phyloP scores from a whole-genome alignment of 23 tunicate species.

The Corella eumyota region DNA sequence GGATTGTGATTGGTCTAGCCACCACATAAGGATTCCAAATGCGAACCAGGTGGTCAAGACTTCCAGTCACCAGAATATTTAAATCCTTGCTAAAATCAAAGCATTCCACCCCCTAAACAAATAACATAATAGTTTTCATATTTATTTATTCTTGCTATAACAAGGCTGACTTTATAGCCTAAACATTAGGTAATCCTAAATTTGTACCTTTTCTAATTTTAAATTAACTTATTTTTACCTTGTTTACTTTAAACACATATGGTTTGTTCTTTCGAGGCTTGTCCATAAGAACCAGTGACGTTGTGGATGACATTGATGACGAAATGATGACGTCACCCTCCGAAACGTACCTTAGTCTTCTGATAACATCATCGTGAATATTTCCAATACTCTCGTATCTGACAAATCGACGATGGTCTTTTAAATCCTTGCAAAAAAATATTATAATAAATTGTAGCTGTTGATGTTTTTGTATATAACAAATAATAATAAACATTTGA shows the following conservation, averaged over 20 bases:
- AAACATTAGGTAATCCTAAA: neutral
- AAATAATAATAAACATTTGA: too few relatives aligned
- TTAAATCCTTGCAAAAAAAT: slow-evolving; percentile 55
- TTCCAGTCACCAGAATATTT: slow-evolving; percentile 84
- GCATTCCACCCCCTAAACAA: slow-evolving; percentile 78
- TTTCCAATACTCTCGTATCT: slow-evolving; percentile 52
- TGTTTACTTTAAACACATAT: slow-evolving; percentile 78
- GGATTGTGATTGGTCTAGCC: slow-evolving; percentile 64
- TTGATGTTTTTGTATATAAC: too few relatives aligned
- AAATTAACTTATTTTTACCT: slow-evolving; percentile 23
- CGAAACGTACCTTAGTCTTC: slow-evolving; percentile 68
- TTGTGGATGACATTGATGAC: slow-evolving; percentile 72
- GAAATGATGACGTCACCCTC: slow-evolving; percentile 84
- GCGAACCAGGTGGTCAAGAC: slow-evolving; percentile 83
- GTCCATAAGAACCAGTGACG: slow-evolving; percentile 88
- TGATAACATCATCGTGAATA: slow-evolving; percentile 73
- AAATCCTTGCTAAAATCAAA: slow-evolving; percentile 84
- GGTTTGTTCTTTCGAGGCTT: slow-evolving; percentile 61
- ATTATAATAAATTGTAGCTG: too few relatives aligned
- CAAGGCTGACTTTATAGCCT: too few relatives aligned
- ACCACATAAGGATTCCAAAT: slow-evolving; percentile 96
- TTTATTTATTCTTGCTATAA: neutral
- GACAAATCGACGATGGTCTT: slow-evolving; percentile 53
- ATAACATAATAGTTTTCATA: neutral
- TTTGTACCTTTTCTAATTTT: neutral